These are phyloP conservation scores for Hydractinia echinata DNA, from an alignment of 30 jellyfish, hydroid and myxozoan genomes.

Conservation along the genomic window DNA sequence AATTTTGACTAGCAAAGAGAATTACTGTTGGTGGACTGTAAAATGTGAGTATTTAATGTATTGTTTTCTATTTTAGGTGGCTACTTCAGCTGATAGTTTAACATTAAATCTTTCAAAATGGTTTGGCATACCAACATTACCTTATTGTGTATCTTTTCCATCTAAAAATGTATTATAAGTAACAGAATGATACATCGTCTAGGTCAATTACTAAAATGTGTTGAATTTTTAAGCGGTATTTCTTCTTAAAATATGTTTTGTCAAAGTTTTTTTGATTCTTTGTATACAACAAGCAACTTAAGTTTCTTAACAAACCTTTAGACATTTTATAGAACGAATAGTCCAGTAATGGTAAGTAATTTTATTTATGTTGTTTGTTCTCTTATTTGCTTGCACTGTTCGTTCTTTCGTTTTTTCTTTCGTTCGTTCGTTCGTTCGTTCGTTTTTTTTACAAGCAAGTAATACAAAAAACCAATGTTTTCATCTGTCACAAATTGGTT, in stretches of 20 bases:
- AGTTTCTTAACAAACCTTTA: not conserved
- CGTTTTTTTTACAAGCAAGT: not conserved
- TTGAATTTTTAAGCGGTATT: too few relatives aligned
- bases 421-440: not conserved
- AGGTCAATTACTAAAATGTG: too few relatives aligned
- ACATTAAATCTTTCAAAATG: constrained; percentile 69
- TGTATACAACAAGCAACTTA: too few relatives aligned
- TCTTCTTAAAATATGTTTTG: too few relatives aligned
- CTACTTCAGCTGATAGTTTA: constrained; percentile 82
- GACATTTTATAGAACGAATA: constrained; percentile 70
- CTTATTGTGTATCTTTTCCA: constrained; percentile 77
- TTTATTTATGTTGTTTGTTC: not conserved
- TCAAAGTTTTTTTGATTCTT: too few relatives aligned
- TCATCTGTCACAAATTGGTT: not conserved
- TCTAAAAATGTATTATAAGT: too few relatives aligned
- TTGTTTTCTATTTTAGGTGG: constrained; percentile 37
- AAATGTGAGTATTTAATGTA: too few relatives aligned
- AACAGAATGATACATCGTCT: too few relatives aligned
- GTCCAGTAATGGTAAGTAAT: constrained; percentile 54
- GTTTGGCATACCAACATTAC: constrained; percentile 67
- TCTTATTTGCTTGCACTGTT: not conserved
- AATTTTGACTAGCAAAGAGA: too few relatives aligned
- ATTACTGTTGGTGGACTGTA: too few relatives aligned
- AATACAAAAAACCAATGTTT: not conserved
- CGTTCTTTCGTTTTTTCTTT: not conserved